A percentile compares a stretch with the other conserved stretches of the same genome.
Conservation (phyloP, 2,888 invertebrate genomes). For the Poecilobothrus nobilitatus region DNA sequence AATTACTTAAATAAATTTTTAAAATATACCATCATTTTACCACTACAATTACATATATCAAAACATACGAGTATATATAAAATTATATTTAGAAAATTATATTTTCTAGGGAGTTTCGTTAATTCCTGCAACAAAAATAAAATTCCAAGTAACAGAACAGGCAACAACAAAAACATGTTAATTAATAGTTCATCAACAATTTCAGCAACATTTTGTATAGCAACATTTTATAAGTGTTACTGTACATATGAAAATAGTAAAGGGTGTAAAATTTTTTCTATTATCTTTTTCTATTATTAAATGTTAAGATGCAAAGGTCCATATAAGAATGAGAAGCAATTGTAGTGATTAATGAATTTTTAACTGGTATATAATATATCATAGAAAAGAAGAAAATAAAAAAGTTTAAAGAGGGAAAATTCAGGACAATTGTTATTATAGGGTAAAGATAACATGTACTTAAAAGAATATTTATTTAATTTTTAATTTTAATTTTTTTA, state of each 20-base stretch:
- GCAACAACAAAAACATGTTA: neutral
- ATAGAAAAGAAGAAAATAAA: neutral
- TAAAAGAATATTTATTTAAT: too few relatives aligned
- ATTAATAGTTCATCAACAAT: neutral
- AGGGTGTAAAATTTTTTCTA: neutral
- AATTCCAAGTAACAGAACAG: neutral
- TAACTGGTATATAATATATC: neutral
- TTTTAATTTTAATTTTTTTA: too few relatives aligned
- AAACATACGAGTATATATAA: too few relatives aligned
- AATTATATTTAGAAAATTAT: too few relatives aligned
- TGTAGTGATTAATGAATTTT: neutral
- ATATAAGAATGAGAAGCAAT: neutral
- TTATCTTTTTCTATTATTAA: too few relatives aligned
- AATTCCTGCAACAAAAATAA: neutral
- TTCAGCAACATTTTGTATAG: neutral
- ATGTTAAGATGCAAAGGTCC: too few relatives aligned
- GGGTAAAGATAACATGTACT: too few relatives aligned
- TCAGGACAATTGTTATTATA: neutral
- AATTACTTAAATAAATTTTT: neutral
- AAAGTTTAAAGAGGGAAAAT: neutral
- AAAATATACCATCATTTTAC: neutral
- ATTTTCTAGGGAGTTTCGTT: neutral
- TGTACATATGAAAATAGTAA: neutral
- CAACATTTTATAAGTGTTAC: too few relatives aligned
- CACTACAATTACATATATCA: too few relatives aligned